Evolutionary conservation across 2,888 invertebrate genomes (phyloP), one percentile per base, ranked within the genome.

Genomic region (Seladonia tumulorum): DNA sequence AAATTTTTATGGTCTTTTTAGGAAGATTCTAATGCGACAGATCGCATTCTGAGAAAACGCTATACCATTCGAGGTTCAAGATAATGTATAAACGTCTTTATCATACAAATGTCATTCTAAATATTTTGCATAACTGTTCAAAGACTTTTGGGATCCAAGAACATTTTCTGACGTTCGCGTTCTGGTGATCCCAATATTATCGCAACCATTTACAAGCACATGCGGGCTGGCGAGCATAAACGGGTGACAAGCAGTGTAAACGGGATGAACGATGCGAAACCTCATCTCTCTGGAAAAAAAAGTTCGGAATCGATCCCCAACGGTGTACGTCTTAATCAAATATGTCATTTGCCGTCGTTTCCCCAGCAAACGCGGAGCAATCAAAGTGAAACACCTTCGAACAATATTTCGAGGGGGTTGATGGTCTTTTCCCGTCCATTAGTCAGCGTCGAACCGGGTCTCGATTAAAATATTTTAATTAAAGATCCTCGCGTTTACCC

Each of bases 381-480:
- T 68, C 66, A 12, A 68, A 39, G 22, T 4, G 66, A 39, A 5
- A 2, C 22, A 5, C 5, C 39, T 8, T 39, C 5, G 10, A 68
- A 68, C 68, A 35, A 68, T 22, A 68, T 39, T 68, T 68, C 18
- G 63, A 29, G 18, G 18, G 8, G 8, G 7, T 18, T 35, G 29
- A 63, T 63, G 7, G 63, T 68, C 68, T 68, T 39, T 39, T 12
- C 5, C 22, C 22, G 39, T 76, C 39, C 22, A 47, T 68, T 45
- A 47, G 22, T 68, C 47, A 53, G 49, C 68, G 5, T 66, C 45
- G 42, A 35, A 47, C 45, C 35, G 53, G 35, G 25, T 70, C 63
- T 75, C 77, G 45, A 82, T 86, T 82, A 86, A 82, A 82, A 87
- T 87, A 68, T 76, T 82, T 86, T 86, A 87, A 87, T 87, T 86